phyloP scores from a whole-genome alignment of 2,888 invertebrate genomes.

The Auanema sp. region DNA sequence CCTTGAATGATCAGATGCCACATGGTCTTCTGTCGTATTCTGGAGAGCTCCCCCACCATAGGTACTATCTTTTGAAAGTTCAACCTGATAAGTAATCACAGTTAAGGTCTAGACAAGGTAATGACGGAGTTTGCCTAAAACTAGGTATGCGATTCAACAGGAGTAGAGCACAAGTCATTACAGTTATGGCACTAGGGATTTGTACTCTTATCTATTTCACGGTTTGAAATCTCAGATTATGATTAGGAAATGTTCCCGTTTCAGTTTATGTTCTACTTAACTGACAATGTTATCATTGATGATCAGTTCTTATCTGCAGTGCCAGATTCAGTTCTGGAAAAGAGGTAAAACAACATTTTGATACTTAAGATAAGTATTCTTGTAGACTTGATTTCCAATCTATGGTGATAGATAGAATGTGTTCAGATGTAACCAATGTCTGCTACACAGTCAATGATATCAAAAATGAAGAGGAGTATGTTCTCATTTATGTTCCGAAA shows the following conservation, averaged over 20 bases:
- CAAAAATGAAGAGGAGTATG: constrained; percentile 8
- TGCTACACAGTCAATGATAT: constrained; percentile 18
- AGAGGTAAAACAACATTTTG: constrained; percentile 4
- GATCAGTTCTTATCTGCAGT: constrained; percentile 9
- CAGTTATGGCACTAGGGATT: too few relatives aligned
- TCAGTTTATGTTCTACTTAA: neutral
- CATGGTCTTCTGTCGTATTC: too few relatives aligned
- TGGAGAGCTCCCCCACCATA: too few relatives aligned
- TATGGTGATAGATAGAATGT: constrained; percentile 16
- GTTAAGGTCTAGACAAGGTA: too few relatives aligned
- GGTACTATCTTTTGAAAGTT: too few relatives aligned
- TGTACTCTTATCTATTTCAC: too few relatives aligned
- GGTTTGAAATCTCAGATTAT: neutral
- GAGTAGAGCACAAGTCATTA: too few relatives aligned
- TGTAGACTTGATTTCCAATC: constrained; percentile 17
- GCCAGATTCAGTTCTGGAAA: constrained; percentile 11
- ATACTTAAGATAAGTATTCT: neutral
- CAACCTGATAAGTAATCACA: too few relatives aligned
- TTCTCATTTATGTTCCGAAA: too few relatives aligned
- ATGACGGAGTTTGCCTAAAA: too few relatives aligned
- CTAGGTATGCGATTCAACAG: too few relatives aligned
- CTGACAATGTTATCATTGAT: constrained; percentile 6
- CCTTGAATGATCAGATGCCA: too few relatives aligned
- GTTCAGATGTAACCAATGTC: constrained; percentile 5
- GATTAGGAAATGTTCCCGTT: neutral